Base-by-base conservation (phyloP, 2,797 vertebrate species). In the Pangasius djambal region DNA sequence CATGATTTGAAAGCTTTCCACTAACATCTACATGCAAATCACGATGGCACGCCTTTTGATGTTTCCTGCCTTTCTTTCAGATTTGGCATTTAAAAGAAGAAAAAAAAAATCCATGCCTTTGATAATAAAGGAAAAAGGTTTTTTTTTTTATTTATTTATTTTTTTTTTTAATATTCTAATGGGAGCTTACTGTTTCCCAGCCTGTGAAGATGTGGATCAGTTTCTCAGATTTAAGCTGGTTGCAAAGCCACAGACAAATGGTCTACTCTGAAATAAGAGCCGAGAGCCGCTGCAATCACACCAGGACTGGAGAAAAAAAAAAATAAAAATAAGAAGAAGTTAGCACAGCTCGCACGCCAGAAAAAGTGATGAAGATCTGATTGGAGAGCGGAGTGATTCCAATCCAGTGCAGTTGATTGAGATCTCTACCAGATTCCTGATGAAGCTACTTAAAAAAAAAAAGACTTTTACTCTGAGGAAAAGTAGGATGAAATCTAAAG, bases 51-150 rank as follows among this genome's bases (percentile, higher is more conserved):
- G 91, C 91, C 93, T 96, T 96, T 97, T 85, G 94, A 96, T 96
- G 93, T 94, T 87, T 94, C 87, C 86, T 92, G 75, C 15, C 91
- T 89, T 93, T 95, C 91, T 95, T 94, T 96, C 94, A 93, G 95
- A 95, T 96, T 95, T 91, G 91, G 92, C 94, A 96, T 96, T 97
- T 97, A 96, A 95, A 93, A 82, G 85, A 86, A 48, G 25, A 1
- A 0, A 6, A 65, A 65, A 82, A 91, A 91, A 85, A 79, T 83
- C 85, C 65, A 70, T 65, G 37, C 37, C 63, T 65, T 77, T 40
- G 50, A 83, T 75, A 65, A 89, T 83, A 83, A 86, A 79, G 75
- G 82, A 86, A 86, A 50, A 88, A 95, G 91, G 6, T 8, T 20
- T 28, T 25, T 72, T 20, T 40, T 13, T 72, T 22, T n/a, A n/a